A percentile compares a stretch with the other conserved stretches of the same genome.
phyloP scores from a whole-genome alignment of 1,140 invertebrate species.

The Saxidomus purpurata region DNA sequence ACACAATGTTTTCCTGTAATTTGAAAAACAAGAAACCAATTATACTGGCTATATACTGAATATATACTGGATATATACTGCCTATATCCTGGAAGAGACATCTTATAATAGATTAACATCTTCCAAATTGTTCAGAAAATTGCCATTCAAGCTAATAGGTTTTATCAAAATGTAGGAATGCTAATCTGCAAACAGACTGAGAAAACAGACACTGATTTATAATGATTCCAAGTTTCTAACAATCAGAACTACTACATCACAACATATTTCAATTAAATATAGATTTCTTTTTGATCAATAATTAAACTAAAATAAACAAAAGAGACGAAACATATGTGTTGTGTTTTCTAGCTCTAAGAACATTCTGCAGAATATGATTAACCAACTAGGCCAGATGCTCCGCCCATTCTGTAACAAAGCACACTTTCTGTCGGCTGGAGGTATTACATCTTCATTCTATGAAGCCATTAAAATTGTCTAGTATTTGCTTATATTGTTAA shows the following conservation, averaged over 20 bases:
- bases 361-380: not conserved
- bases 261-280: not conserved
- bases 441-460: not conserved
- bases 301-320: not conserved
- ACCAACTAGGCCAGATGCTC: constrained; percentile 17
- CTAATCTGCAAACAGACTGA: not conserved
- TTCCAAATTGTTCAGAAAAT: constrained; percentile 18
- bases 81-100: not conserved
- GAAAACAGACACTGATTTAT: not conserved
- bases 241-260: not conserved
- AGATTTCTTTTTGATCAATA: not conserved
- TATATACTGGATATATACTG: not conserved
- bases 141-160: not conserved
- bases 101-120: constrained; percentile 4
- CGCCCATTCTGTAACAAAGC: constrained; percentile 1
- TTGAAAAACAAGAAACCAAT: constrained; percentile 14
- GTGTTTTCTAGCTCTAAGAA: not conserved
- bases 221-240: not conserved
- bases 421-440: not conserved
- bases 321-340: not conserved
- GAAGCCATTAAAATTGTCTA: not conserved
- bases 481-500: constrained; percentile 24
- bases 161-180: not conserved
- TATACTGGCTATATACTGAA: no score
- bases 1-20: not conserved